Evolutionary conservation across 2,888 invertebrate genomes (phyloP), one percentile per base, ranked within the genome.

Genomic region (Pollenia amentaria): DNA sequence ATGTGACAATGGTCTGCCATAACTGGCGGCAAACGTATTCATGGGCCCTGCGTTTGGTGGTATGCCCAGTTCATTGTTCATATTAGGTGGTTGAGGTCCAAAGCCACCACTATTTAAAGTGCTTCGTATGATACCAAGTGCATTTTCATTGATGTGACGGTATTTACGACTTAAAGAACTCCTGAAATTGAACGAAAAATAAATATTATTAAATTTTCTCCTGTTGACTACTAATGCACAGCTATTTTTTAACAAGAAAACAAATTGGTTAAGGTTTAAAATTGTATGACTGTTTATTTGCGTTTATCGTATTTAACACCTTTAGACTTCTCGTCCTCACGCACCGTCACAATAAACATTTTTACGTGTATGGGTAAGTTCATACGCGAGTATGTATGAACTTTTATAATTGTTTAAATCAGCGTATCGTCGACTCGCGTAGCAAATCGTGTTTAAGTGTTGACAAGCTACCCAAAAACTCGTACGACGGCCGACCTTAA

Each of bases 131-230:
- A 92, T 92, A 79, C 92, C 92, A 70, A 92, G 84, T 44, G 92
- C 91, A 73, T 92, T 92, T 87, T 92, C 92, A 81, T 90, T 92
- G 78, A 92, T 91, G 83, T 92, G 92, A 6, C 93, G 93, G 88
- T 90, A 92, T 89, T 93, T 93, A 86, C 92, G 92, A 88, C 91
- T 93, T 82, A 91, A 90, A 73, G 91, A 90, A 88, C 92, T 93
- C 88, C 93, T 93, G 89, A 42, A 90, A 89, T 40, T 48, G 53
- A 0, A 7, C 11, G 40, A 11, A 21, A 44, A 55, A 80, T 55
- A 65, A 65, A 64, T 21, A 21, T 16, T 14, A 73, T 65, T 65
- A 55, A 75, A 62, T 44, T 65, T 21, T 21, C 6, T 40, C 0
- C 18, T 46, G 44, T 18, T 11, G n/a, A 9, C 42, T 29, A 6